Evolutionary conservation across 2,888 invertebrate genomes (phyloP).

Genomic region (Lepidonotus clava): DNA sequence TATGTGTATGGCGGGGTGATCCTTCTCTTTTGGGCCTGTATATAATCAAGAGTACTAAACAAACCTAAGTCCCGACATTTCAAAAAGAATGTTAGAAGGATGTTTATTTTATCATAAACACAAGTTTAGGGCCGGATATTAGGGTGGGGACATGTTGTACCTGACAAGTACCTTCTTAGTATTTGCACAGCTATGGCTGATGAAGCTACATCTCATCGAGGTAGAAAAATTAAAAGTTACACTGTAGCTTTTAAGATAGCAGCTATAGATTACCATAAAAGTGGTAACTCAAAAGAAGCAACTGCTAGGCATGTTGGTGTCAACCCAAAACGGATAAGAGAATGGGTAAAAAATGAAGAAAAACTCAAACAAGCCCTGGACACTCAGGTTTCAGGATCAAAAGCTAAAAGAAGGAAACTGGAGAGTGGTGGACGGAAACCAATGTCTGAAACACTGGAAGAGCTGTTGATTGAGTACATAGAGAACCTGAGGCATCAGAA

Average conservation of each 20-base stretch:
- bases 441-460: neutral
- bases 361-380: neutral
- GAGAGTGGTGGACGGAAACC: conserved; percentile 17
- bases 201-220: too few relatives aligned
- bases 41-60: too few relatives aligned
- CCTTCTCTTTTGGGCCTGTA: too few relatives aligned
- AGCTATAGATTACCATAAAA: neutral
- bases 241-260: neutral
- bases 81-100: too few relatives aligned
- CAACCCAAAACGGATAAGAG: neutral
- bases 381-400: neutral
- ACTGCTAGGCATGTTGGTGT: neutral
- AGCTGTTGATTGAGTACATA: neutral
- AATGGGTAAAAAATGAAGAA: neutral
- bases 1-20: too few relatives aligned
- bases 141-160: too few relatives aligned
- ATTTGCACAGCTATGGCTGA: too few relatives aligned
- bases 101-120: too few relatives aligned
- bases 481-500: neutral
- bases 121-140: too few relatives aligned
- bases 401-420: neutral
- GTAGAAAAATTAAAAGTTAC: too few relatives aligned
- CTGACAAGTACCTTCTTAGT: too few relatives aligned
- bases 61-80: too few relatives aligned
- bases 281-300: neutral